A percentile compares a stretch with the other conserved stretches of the same genome.
Conservation (phyloP, 2,888 invertebrate genomes). For the Nephrotoma appendiculata region DNA sequence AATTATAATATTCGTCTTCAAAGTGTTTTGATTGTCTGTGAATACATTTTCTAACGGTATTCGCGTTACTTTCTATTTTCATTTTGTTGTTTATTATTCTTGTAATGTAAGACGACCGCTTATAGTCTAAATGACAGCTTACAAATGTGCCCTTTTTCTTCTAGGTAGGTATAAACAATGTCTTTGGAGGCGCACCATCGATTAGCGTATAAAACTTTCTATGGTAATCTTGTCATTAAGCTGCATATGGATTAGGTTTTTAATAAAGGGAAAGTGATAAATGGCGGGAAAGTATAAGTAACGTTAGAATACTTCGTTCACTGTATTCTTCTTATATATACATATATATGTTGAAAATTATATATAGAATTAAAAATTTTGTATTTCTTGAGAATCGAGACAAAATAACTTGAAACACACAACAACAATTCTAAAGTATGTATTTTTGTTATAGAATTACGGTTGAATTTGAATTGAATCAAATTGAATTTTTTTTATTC, state of each 20-base stretch:
- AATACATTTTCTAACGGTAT: not conserved
- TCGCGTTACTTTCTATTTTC: not conserved
- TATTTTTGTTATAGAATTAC: not conserved
- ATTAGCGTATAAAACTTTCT: not conserved
- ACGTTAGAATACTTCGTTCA: not conserved
- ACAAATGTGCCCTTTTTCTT: not conserved
- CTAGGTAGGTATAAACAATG: too few species aligned
- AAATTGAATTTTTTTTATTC: not conserved
- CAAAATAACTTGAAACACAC: not conserved
- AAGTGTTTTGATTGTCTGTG: not conserved
- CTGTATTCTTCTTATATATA: not conserved
- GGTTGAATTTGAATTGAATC: not conserved
- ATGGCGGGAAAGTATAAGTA: not conserved
- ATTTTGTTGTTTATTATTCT: not conserved
- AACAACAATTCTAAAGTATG: not conserved
- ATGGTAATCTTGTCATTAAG: not conserved
- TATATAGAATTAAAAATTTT: not conserved
- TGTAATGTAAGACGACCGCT: not conserved
- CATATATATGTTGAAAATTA: not conserved
- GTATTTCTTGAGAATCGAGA: not conserved
- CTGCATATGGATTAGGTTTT: not conserved
- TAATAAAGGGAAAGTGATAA: not conserved
- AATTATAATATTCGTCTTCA: not conserved
- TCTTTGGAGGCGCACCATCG: not conserved
- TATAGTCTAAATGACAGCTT: not conserved